These are phyloP conservation scores for Sycobia sp. DNA, from an alignment of 1,140 invertebrate genomes.

Conservation along the genomic window DNA sequence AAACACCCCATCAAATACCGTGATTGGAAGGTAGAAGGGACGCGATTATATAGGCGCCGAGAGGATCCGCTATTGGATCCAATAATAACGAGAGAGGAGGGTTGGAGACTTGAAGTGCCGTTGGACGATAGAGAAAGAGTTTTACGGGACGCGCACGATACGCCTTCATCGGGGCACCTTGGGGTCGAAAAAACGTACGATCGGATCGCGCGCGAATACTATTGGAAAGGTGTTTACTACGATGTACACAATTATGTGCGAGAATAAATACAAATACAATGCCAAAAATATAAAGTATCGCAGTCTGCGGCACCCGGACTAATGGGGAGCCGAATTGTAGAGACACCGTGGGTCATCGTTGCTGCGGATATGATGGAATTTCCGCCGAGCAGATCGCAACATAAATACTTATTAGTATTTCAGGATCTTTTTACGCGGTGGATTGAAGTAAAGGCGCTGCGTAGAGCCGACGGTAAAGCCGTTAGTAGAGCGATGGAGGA, in stretches of 20 bases:
- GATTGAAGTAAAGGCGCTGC: constrained; percentile 15
- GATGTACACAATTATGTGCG: neutral
- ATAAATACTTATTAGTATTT: constrained; percentile 19
- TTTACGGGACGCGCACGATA: neutral
- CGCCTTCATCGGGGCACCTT: neutral
- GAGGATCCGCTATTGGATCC: no score
- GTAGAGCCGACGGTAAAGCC: neutral
- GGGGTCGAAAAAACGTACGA: constrained; percentile 23
- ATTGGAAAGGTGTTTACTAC: constrained; percentile 8
- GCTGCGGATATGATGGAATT: constrained; percentile 31
- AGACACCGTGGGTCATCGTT: constrained; percentile 23
- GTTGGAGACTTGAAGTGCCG: constrained; percentile 12
- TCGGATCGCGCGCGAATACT: constrained; percentile 1
- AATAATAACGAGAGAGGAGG: neutral
- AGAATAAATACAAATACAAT: neutral
- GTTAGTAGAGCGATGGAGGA: neutral
- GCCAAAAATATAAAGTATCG: neutral
- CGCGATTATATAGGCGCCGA: no score
- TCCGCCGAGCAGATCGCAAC: constrained; percentile 4
- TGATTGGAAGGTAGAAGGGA: no score
- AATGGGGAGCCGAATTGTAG: neutral
- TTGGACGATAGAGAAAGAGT: neutral
- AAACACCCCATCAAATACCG: no score
- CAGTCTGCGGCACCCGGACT: neutral
- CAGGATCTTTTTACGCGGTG: constrained; percentile 34